phyloP scores from a whole-genome alignment of 2,113 vertebrate genomes.

The Trachemys scripta region DNA sequence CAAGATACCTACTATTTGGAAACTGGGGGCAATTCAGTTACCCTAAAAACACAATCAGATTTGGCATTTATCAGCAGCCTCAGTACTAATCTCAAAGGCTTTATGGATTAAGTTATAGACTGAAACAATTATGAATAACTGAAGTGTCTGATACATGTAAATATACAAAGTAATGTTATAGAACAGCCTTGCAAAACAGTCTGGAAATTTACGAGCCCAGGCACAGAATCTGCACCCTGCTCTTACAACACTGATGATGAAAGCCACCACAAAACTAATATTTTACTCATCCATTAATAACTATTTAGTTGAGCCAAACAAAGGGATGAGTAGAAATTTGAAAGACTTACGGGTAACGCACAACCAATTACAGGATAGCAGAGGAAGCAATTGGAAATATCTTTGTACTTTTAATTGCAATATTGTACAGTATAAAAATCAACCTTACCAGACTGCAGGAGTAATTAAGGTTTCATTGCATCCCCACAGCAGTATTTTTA shows the following conservation, averaged over 20 bases:
- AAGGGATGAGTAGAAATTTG: background rate
- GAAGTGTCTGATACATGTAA: background rate
- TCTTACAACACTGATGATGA: background rate
- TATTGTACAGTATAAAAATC: background rate
- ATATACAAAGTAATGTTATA: background rate
- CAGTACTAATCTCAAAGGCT: background rate
- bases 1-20: background rate
- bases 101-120: background rate
- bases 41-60: background rate
- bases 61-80: background rate
- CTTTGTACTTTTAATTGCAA: slow-evolving; percentile 19
- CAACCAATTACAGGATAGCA: background rate
- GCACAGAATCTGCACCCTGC: background rate
- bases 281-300: background rate
- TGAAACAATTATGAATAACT: background rate
- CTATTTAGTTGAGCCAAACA: background rate
- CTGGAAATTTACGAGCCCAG: background rate
- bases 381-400: background rate
- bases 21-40: background rate
- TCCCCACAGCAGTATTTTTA: slow-evolving; percentile 7
- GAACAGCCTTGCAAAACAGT: background rate
- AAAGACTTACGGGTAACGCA: accelerated
- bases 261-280: background rate
- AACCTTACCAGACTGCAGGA: slow-evolving; percentile 4
- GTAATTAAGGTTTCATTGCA: background rate